Conservation (phyloP, 2,888 invertebrate species). For the Orthonevra nobilis region DNA sequence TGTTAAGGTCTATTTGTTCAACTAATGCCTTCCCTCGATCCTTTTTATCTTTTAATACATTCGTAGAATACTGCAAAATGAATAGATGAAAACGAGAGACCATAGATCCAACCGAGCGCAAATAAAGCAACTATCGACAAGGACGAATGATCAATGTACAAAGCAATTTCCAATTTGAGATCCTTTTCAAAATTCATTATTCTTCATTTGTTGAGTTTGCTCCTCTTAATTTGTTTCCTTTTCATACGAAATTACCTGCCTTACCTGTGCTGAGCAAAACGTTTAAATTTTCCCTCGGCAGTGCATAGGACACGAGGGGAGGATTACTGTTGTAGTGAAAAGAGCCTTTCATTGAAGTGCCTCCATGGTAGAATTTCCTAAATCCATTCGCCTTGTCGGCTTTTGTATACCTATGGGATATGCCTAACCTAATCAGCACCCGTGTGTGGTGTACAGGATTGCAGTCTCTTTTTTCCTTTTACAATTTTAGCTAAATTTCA, state of each 20-base stretch:
- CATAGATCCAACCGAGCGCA: constrained; percentile 38
- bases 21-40: constrained; percentile 63
- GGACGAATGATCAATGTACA: constrained; percentile 30
- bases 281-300: constrained; percentile 36
- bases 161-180: constrained; percentile 38
- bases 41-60: constrained; percentile 57
- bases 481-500: constrained; percentile 39
- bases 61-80: constrained; percentile 7
- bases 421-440: constrained; percentile 67
- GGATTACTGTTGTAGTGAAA: constrained; percentile 48
- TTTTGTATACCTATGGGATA: constrained; percentile 39
- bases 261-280: constrained; percentile 39
- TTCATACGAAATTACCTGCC: constrained; percentile 26
- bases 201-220: constrained; percentile 64
- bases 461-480: constrained; percentile 63
- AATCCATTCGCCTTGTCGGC: constrained; percentile 52
- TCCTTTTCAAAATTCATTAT: constrained; percentile 65
- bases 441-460: constrained; percentile 60
- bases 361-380: constrained; percentile 42
- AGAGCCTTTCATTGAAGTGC: constrained; percentile 54
- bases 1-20: constrained; percentile 50
- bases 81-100: not conserved
- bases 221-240: constrained; percentile 63
- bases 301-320: constrained; percentile 33
- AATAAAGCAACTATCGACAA: constrained; percentile 56